Evolutionary conservation across 2,888 invertebrate species (phyloP).

Genomic region (Callyntrura guangdongensis): DNA sequence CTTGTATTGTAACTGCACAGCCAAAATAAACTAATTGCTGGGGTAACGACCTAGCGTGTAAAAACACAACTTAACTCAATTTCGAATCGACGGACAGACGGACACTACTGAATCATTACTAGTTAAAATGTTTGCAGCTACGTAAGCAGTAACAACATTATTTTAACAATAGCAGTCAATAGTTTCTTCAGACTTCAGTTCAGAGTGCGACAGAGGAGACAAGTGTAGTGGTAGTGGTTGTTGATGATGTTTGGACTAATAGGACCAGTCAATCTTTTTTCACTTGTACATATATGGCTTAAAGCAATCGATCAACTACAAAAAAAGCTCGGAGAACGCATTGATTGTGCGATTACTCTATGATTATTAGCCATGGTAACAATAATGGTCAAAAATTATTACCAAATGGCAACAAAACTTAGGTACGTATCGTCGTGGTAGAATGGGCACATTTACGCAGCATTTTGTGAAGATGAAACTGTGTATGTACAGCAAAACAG

Average conservation of each 20-base stretch:
- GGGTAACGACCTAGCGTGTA: neutral
- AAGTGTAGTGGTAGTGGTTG: neutral
- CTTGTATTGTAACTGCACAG: neutral
- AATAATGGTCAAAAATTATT: slow-evolving; percentile 39
- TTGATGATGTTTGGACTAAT: slow-evolving; percentile 43
- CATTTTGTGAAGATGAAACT: neutral
- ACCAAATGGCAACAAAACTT: neutral
- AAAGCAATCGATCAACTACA: slow-evolving; percentile 75
- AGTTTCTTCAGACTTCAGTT: neutral
- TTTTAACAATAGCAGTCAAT: neutral
- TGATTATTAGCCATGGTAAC: slow-evolving; percentile 46
- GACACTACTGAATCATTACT: too few species aligned
- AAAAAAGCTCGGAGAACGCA: slow-evolving; percentile 19
- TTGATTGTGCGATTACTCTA: slow-evolving; percentile 61
- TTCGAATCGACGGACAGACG: too few species aligned
- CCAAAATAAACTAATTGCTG: neutral
- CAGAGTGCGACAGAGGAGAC: too few species aligned
- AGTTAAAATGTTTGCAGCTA: too few species aligned
- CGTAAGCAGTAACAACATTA: too few species aligned
- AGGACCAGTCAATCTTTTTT: slow-evolving; percentile 66
- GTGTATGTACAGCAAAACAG: neutral
- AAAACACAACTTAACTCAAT: too few species aligned
- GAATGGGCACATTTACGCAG: neutral
- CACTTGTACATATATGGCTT: slow-evolving; percentile 70
- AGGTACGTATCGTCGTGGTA: neutral